phyloP scores from a whole-genome alignment of 2,797 vertebrate genomes.

The Bryconaethiops microstoma region DNA sequence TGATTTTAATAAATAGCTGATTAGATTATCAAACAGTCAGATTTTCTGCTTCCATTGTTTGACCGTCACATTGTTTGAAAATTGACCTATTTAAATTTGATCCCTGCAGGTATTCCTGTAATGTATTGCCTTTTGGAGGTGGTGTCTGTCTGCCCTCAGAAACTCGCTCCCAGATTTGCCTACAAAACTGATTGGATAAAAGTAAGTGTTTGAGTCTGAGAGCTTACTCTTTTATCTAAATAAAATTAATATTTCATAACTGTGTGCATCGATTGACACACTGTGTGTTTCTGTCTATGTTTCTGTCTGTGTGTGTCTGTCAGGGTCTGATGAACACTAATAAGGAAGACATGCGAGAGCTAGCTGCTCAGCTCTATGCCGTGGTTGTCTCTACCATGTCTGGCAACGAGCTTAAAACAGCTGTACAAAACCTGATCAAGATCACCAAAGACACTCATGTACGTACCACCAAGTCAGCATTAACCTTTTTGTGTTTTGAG shows the following conservation, averaged over 20 bases:
- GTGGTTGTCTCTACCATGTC: constrained; percentile 91
- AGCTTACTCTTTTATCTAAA: background rate
- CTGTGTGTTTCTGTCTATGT: too few species aligned
- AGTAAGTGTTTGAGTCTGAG: constrained; percentile 72
- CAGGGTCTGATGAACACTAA: constrained; percentile 96
- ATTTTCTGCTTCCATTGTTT: too few species aligned
- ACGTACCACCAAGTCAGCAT: constrained; percentile 54
- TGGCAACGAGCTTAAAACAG: constrained; percentile 85
- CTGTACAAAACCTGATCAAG: constrained; percentile 92
- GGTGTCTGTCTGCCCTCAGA: constrained; percentile 92
- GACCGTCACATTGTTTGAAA: too few species aligned
- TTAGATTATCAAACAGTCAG: too few species aligned
- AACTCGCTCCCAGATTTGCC: constrained; percentile 86
- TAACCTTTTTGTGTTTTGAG: background rate
- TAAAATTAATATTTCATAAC: background rate
- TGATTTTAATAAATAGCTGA: too few species aligned
- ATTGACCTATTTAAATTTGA: background rate
- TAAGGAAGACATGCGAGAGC: constrained; percentile 97
- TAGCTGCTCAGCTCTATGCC: constrained; percentile 93
- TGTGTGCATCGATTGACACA: background rate
- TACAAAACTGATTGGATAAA: constrained; percentile 98
- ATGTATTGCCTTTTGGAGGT: constrained; percentile 98
- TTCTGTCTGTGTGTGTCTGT: constrained; percentile 16
- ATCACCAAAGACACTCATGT: constrained; percentile 93
- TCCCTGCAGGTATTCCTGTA: constrained; percentile 86